A percentile compares a stretch with the other conserved stretches of the same genome.
phyloP scores from a whole-genome alignment of 2,797 vertebrate genomes.

The Scyliorhinus canicula region DNA sequence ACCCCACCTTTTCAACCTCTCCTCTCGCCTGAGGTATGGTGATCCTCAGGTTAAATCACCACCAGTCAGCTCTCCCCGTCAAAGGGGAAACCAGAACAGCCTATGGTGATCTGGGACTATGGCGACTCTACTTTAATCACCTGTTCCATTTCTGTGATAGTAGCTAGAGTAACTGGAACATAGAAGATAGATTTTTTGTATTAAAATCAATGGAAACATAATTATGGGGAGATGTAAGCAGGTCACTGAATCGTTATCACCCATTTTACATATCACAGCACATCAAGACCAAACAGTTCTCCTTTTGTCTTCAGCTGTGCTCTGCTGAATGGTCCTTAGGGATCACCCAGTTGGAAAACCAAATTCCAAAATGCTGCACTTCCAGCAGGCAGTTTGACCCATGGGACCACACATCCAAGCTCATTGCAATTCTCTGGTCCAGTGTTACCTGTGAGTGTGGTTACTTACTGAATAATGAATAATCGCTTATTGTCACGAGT shows the following conservation, averaged over 20 bases:
- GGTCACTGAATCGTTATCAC: not conserved
- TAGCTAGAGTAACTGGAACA: not conserved
- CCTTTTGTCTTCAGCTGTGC: not conserved
- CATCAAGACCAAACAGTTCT: not conserved
- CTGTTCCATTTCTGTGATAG: not conserved
- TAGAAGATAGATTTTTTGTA: not conserved
- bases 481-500: too few species aligned
- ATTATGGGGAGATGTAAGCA: not conserved
- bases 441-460: not conserved
- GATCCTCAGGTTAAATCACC: too few species aligned
- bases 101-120: too few species aligned
- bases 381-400: not conserved
- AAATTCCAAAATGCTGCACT: not conserved
- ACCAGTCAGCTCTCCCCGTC: too few species aligned
- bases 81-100: too few species aligned
- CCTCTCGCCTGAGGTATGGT: too few species aligned
- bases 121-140: too few species aligned
- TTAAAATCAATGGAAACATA: not conserved
- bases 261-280: not conserved
- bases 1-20: too few species aligned
- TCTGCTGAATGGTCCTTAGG: not conserved
- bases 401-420: not conserved
- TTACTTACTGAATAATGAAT: not conserved
- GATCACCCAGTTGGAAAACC: not conserved
- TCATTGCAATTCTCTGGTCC: not conserved